Evolutionary conservation across 2,113 vertebrate genomes (phyloP), one percentile per base, ranked within the genome.

Genomic region (Nothobranchius kuhntae): DNA sequence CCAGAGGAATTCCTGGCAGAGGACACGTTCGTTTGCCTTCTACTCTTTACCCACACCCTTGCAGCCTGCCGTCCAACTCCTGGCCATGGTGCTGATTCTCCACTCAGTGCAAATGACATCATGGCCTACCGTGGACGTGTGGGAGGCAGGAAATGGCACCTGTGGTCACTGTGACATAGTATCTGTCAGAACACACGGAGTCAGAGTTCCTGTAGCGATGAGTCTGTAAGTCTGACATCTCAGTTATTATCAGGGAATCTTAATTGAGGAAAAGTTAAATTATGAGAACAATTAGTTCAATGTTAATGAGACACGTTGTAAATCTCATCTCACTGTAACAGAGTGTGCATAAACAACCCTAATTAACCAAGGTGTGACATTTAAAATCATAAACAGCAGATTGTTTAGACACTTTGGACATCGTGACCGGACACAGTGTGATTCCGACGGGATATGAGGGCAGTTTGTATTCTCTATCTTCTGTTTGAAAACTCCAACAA

Each of bases 111-210:
- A 78, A 59, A 74, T 89, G 89, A 89, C 88, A 83, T 82, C 83
- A 87, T 85, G 12, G 53, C 21, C 21, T 21, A 21, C n/a, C 3
- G 40, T 65, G 68, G 58, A 68, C 44, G 9, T 75, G 67, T 45
- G 46, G 54, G 45, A 21, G 68, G 9, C 24, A 66, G 70, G 68
- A 74, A 80, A 63, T 88, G 90, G 89, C 83, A 88, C 87, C 70
- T 80, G 70, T 87, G 89, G 87, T 89, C 85, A 87, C 57, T 71
- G 84, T 91, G 89, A 89, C 86, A 86, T 79, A 30, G 21, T 21
- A 1, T 21, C 21, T 21, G 21, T 21, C 21, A 21, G 21, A 21
- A 30, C 30, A 30, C 30, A 30, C 30, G 2, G 30, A 30, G 30
- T 30, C 21, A 21, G 21, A 21, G 21, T 30, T 30, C 30, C 30